Evolutionary conservation across 1,140 invertebrate species (phyloP), one percentile per base, ranked within the genome.

Genomic region (Pseudobourletiella spinata): DNA sequence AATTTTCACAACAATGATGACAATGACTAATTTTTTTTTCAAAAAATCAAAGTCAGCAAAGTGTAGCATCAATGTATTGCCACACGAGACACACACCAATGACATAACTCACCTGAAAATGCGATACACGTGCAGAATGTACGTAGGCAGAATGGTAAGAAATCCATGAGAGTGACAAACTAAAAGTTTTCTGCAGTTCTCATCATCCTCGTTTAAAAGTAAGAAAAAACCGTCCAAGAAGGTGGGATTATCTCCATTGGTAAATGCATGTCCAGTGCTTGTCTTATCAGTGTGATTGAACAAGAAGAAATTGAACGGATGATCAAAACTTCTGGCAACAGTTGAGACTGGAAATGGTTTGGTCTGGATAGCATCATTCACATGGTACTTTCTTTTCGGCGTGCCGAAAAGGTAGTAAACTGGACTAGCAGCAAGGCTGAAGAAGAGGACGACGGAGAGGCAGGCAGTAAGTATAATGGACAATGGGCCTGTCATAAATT

Each of bases 391-490:
- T 43, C 65, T 44, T 14, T 4, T 3, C 3, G 65, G 65, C 8
- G 24, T 18, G 3, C 65, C 65, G n/a, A 66, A 60, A 1, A 66
- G 11, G 30, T 66, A 66, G 22, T 55, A 58, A 30, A 69, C 15
- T 30, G 67, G 67, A 52, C 55, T 42, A 0, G 54, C 43, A 3
- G 51, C 1, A 20, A 69, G 20, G n/a, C 67, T 64, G 28, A 66
- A 61, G 16, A 66, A 50, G 57, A 66, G 63, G 22, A 56, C 35
- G 1, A 61, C 0, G 3, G 64, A 51, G 15, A 69, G 32, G 15
- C 48, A 35, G 20, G 60, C 56, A 15, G 55, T 54, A 11, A 66
- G 29, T 18, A 66, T 25, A 11, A 66, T 15, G 0, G 60, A 63
- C 29, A 66, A 25, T 3, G 65, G 65, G n/a, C 65, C 52, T 55